Evolutionary conservation across 2,113 vertebrate genomes (phyloP), one percentile per base, ranked within the genome.

Genomic region (Phalacrocorax aristotelis): DNA sequence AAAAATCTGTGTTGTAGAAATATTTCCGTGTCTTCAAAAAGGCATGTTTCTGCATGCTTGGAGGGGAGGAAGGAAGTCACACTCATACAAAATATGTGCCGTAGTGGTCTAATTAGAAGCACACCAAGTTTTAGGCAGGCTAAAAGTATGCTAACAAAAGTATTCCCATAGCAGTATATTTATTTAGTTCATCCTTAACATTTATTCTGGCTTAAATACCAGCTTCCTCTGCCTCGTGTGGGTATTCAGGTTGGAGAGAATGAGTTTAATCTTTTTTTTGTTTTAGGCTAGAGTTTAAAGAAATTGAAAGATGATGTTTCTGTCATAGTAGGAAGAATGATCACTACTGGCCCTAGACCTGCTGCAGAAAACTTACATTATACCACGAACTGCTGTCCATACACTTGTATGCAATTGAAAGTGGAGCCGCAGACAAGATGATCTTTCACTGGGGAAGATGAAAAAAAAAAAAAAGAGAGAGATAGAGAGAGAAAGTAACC

Each of bases 1-100:
- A 94, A 94, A 96, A 97, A 90, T 89, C 71, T 93, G 49, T 85
- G 51, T 95, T 72, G 86, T 65, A 55, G 77, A 93, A 91, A 90
- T 86, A 78, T 13, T 77, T 83, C 70, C 38, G 27, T 75, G 68
- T 71, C 97, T 98, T 91, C 52, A 81, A 49, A 91, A 94, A 95
- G 85, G 90, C 1, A 5, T 55, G 17, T 71, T 75, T 84, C 44
- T 91, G 74, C 16, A 9, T 30, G 13, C 60, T 87, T 80, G 29
- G 38, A 52, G 49, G 11, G 36, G 38, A 84, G 36, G 64, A 84
- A 72, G 57, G 64, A 93, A 83, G 36, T 44, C 36, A 32, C n/a
- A 10, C 8, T 78, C 15, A 40, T 32, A 44, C 7, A 68, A 69
- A 87, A 66, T 84, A 38, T 22, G 15, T 70, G 18, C 40, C 86